Evolutionary conservation across 2,888 invertebrate genomes (phyloP).

Genomic region (Pristionchus arcanus): DNA sequence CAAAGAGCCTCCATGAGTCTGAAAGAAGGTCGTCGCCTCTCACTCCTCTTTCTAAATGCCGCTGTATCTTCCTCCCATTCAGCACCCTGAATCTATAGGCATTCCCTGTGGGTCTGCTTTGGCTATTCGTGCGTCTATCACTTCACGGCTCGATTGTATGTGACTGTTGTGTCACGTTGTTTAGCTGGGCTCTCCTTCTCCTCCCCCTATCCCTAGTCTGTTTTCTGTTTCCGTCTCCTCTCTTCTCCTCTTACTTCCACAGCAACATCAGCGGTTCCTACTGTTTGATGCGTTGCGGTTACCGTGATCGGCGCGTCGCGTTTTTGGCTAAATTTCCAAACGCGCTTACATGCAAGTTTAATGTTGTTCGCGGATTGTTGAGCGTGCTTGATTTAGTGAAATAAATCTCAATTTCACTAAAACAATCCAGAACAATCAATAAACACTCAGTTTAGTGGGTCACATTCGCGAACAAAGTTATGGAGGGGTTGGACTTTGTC

Average conservation of each 20-base stretch:
- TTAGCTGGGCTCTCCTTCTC: background rate
- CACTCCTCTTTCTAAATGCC: background rate
- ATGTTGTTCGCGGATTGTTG: no score
- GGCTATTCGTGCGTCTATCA: background rate
- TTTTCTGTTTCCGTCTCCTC: slow-evolving; percentile 34
- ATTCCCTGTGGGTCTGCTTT: background rate
- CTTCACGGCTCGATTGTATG: background rate
- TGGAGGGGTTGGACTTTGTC: no score
- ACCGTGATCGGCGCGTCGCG: no score
- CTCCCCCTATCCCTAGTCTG: background rate
- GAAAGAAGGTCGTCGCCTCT: background rate
- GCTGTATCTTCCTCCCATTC: background rate
- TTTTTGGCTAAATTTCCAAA: no score
- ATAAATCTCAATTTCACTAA: no score
- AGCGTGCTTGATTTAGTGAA: no score
- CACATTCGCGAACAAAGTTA: no score
- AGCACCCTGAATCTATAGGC: background rate
- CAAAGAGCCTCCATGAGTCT: background rate
- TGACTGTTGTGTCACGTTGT: slow-evolving; percentile 20
- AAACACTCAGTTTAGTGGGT: no score
- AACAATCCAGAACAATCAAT: no score
- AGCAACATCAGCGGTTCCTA: no score
- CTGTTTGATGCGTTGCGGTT: no score
- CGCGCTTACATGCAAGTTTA: no score
- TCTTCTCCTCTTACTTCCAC: background rate